Conservation (phyloP, 2,797 vertebrate species). For the Karalla daura region DNA sequence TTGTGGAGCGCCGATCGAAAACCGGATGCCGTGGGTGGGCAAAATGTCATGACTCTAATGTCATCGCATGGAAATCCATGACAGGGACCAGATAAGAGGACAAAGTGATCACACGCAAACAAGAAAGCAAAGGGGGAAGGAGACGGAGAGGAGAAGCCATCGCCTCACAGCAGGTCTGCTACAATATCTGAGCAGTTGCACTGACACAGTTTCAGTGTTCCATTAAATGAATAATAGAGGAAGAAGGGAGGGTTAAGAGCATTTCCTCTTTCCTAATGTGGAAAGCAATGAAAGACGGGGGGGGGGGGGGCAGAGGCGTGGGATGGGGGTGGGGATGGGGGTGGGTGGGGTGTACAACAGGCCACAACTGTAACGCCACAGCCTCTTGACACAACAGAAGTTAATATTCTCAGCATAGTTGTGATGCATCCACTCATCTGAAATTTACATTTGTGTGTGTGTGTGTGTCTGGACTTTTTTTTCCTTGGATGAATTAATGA, state of each 20-base stretch:
- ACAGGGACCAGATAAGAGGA: conserved; percentile 20
- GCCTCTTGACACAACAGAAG: neutral
- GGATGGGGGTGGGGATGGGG: too few species aligned
- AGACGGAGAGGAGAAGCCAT: neutral
- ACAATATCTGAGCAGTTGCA: conserved; percentile 28
- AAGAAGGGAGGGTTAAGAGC: conserved; percentile 52
- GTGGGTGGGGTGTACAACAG: neutral
- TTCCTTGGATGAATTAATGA: conserved; percentile 71
- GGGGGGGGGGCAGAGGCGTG: too few species aligned
- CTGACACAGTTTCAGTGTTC: conserved; percentile 66
- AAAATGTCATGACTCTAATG: conserved; percentile 33
- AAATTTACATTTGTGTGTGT: conserved; percentile 16
- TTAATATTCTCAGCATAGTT: conserved; percentile 10
- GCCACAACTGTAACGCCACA: neutral
- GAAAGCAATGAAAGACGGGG: conserved; percentile 12
- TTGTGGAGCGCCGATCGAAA: conserved; percentile 32
- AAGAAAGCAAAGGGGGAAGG: conserved; percentile 8
- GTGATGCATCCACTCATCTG: conserved; percentile 8
- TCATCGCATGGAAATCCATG: conserved; percentile 11
- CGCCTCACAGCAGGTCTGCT: conserved; percentile 15
- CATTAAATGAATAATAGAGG: conserved; percentile 73
- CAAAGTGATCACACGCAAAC: neutral
- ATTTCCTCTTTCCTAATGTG: conserved; percentile 45
- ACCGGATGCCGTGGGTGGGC: neutral
- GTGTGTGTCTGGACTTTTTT: conserved; percentile 18